Percentiles rank a stretch among this genome's conserved stretches.
phyloP scores from a whole-genome alignment of 2,888 invertebrate genomes.

The Eudasyphora cyanicolor region DNA sequence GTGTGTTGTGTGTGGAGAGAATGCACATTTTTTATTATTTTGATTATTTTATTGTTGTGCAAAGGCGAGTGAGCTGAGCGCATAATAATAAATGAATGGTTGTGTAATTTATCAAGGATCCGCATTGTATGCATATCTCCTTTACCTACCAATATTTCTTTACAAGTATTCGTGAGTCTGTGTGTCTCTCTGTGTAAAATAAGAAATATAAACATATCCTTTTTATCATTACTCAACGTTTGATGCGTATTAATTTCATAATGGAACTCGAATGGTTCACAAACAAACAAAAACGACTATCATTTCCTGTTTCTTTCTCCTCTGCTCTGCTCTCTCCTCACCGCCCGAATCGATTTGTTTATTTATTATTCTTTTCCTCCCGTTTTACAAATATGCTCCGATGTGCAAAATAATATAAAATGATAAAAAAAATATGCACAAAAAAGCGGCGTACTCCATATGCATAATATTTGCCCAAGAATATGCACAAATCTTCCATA shows the following conservation, averaged over 20 bases:
- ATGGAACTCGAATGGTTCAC: not conserved
- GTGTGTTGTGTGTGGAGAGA: not conserved
- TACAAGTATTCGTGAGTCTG: not conserved
- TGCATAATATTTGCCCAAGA: constrained; percentile 7
- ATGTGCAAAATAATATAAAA: no score
- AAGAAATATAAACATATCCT: constrained; percentile 53
- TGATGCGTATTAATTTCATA: constrained; percentile 64
- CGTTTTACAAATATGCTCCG: not conserved
- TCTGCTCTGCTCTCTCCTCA: no score
- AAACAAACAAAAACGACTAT: constrained; percentile 41
- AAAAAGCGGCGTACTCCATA: not conserved
- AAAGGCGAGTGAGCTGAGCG: not conserved
- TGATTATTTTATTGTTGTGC: not conserved
- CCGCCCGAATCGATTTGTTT: constrained; percentile 10
- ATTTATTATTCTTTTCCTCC: not conserved
- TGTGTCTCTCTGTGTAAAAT: constrained; percentile 18
- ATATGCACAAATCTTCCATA: constrained; percentile 57
- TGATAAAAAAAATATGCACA: not conserved
- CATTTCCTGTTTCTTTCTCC: constrained; percentile 62
- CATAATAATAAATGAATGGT: constrained; percentile 43
- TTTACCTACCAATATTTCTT: no score
- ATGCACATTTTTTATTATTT: constrained; percentile 22
- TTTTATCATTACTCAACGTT: constrained; percentile 47
- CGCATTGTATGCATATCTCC: not conserved
- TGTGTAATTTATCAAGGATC: constrained; percentile 56